Conservation (phyloP, 2,888 invertebrate genomes). For the Cephalotes varians region DNA sequence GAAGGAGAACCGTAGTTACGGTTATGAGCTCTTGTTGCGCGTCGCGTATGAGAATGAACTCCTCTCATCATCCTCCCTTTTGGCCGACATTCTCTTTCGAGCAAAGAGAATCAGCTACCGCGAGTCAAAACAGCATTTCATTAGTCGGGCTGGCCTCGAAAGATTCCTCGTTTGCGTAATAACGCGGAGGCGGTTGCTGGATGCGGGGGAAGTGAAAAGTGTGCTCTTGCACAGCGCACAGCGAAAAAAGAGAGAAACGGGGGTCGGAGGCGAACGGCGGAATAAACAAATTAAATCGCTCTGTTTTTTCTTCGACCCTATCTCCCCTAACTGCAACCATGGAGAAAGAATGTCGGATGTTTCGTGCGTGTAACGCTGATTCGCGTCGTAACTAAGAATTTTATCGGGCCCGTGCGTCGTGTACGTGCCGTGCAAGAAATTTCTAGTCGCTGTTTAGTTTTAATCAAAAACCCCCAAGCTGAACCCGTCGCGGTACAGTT, state of each 20-base stretch:
- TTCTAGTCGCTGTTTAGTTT: conserved; percentile 79
- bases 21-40: conserved; percentile 37
- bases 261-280: background rate
- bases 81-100: conserved; percentile 19
- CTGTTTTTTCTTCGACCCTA: background rate
- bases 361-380: conserved; percentile 28
- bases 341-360: background rate
- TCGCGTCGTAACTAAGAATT: conserved; percentile 17
- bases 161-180: conserved; percentile 47
- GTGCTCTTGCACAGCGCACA: background rate
- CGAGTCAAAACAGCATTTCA: conserved; percentile 41
- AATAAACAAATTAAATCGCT: conserved; percentile 51
- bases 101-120: conserved; percentile 23
- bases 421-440: conserved; percentile 64
- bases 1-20: conserved; percentile 1
- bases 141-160: conserved; percentile 27
- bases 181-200: background rate
- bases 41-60: conserved; percentile 26
- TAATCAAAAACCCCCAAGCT: conserved; percentile 77
- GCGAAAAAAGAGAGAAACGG: background rate
- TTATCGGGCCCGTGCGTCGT: background rate
- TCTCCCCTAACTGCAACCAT: background rate
- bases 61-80: conserved; percentile 17
- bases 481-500: conserved; percentile 45
- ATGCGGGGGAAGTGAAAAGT: conserved; percentile 5